Conservation (phyloP, 2,797 vertebrate genomes). For the Dipus sagitta region DNA sequence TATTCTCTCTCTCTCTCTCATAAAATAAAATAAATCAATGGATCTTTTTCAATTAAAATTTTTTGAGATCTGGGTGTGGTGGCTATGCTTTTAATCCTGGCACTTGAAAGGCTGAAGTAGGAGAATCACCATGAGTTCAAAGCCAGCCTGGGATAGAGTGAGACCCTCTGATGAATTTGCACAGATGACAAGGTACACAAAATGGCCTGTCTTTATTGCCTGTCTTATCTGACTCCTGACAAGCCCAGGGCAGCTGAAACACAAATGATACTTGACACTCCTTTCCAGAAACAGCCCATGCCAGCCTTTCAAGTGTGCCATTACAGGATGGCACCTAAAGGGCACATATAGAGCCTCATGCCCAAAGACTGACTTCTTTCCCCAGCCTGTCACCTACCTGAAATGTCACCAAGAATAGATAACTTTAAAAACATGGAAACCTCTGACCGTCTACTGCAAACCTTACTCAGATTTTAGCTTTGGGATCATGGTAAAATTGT, state of each 20-base stretch:
- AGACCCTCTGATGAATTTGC: not conserved
- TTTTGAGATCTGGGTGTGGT: too few species aligned
- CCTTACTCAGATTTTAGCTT: not conserved
- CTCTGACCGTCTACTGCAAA: not conserved
- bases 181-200: not conserved
- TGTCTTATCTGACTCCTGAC: not conserved
- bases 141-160: too few species aligned
- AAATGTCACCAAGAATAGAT: not conserved
- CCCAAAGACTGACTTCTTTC: not conserved
- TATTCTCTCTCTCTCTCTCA: too few species aligned
- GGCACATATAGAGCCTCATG: not conserved
- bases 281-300: not conserved
- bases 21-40: too few species aligned
- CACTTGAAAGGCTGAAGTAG: too few species aligned
- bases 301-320: not conserved
- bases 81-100: too few species aligned
- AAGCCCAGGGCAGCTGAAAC: not conserved
- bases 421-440: not conserved
- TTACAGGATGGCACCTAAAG: fast-evolving
- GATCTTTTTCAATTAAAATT: not conserved
- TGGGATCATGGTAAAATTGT: not conserved
- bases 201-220: not conserved
- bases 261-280: not conserved
- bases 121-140: too few species aligned
- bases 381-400: not conserved